Base-by-base conservation (phyloP, 2,888 invertebrate genomes). In the Lithosia quadra region DNA sequence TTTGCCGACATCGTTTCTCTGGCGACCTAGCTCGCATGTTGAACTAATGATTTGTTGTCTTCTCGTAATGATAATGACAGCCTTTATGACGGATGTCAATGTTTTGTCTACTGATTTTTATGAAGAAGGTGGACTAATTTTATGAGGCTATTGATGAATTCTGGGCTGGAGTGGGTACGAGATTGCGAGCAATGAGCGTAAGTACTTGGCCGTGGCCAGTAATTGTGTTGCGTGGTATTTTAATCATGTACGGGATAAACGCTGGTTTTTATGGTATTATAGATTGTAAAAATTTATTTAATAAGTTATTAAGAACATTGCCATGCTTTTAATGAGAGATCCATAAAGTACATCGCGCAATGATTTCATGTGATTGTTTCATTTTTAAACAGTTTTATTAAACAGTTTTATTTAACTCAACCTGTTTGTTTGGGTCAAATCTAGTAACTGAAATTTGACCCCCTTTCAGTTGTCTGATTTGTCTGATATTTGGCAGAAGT, bases 11-110 rank as follows among this genome's bases (percentile, higher is more conserved):
- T 71, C 80, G 80, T 69, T 78, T 82, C 66, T 84, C 84, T 33
- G 86, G 82, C 60, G 82, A 83, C 79, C 83, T 87, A 69, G 86
- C 77, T 68, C 86, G 87, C 90, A 90, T 89, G 69, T 58, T 70
- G 36, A 59, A 61, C 62, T 72, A 78, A 75, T 81, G 73, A 76
- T 82, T 82, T 79, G 76, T 77, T 72, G 73, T 65, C 63, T n/a
- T 68, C 68, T 73, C 68, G 70, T 73, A 74, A 36, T 64, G 59
- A 69, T 76, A 76, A 66, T 70, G 68, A 55, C 59, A 71, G 63
- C 43, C 24, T 64, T 59, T 60, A 67, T 70, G 70, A 67, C 70
- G 64, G 63, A 63, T 64, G 70, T 67, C 64, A 67, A 56, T 67
- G 70, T 66, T 67, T 64, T 71, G 64, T 72, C 63, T 68, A 66